Conservation (phyloP, 1,140 invertebrate species). For the Caligus rogercresseyi region DNA sequence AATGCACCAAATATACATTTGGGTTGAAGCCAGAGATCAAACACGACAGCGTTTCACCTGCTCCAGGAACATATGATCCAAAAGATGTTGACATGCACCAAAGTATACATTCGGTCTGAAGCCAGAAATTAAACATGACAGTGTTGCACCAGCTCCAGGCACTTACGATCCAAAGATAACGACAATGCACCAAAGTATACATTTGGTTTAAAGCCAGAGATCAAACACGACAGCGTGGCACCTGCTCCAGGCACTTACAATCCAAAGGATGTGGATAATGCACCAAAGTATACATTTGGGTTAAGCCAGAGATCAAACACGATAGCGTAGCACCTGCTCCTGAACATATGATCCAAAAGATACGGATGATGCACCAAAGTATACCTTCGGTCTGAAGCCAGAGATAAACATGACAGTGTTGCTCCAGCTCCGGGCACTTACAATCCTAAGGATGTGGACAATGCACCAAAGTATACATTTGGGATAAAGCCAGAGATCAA, state of each 20-base stretch:
- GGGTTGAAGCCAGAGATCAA: conserved; percentile 16
- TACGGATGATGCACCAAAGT: conserved; percentile 1
- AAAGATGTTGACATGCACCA: conserved; percentile 1
- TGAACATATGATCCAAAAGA: no score
- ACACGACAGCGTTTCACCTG: not conserved
- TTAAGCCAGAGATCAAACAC: conserved; percentile 7
- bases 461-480: conserved; percentile 16
- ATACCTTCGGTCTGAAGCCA: conserved; percentile 17
- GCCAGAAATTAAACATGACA: conserved; percentile 1
- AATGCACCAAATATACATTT: conserved; percentile 6
- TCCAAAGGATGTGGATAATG: not conserved
- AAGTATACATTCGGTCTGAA: conserved; percentile 10
- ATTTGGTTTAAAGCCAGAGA: conserved; percentile 15
- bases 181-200: not conserved
- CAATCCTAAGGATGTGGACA: conserved; percentile 11
- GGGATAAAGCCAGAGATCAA: conserved; percentile 15
- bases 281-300: conserved; percentile 5
- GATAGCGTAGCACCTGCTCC: conserved; percentile 1
- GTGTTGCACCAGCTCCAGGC: conserved; percentile 1
- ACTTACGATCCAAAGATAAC: not conserved
- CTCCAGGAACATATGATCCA: conserved; percentile 16
- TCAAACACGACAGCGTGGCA: conserved; percentile 4
- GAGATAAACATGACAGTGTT: not conserved
- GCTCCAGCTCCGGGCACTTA: conserved; percentile 15
- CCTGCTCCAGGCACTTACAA: conserved; percentile 18